Evolutionary conservation across 1,140 invertebrate species (phyloP), one percentile per base, ranked within the genome.

Genomic region (Globodera ellingtonae): DNA sequence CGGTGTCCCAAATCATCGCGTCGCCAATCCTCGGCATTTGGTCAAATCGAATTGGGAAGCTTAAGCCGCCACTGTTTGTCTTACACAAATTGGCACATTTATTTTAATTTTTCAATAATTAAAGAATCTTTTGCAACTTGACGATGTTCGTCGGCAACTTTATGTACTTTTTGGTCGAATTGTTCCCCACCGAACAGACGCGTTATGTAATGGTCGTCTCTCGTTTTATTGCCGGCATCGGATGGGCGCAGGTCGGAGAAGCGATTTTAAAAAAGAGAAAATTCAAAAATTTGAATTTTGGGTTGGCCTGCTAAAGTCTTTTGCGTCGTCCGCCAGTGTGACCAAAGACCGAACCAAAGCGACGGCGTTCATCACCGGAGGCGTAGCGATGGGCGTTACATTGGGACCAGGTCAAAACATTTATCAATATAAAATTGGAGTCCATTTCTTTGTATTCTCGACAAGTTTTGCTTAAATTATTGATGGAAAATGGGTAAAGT

Each of bases 301-400:
- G 35, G 66, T 82, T 69, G 81, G 81, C n/a, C 73, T 82, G 21
- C 52, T 82, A 6, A 82, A 82, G 50, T 62, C 81, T 15, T 82
- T 71, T 59, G 82, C 81, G 13, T 82, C 81, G 21, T 35, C 82
- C 48, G 81, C 81, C 7, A 59, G 48, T 50, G 59, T 83, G 35
- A 46, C 50, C 44, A 84, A 82, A 75, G 81, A 82, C 69, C 50
- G 81, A 52, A 82, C 81, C 9, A 71, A 79, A 56, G 81, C 81
- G 6, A 82, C 73, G 46, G 81, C 81, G 10, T 90, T 88, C 75
- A 84, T 91, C 78, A 90, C 90, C 62, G 90, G 90, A 44, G 90
- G 82, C 75, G 90, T 91, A 81, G 88, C 90, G 8, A 47, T 90
- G 8, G 90, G 90, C 1, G 90, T 89, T 56, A 90, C 89, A n/a